Conservation (phyloP, 2,888 invertebrate genomes). For the Neuroscelio doddi region DNA sequence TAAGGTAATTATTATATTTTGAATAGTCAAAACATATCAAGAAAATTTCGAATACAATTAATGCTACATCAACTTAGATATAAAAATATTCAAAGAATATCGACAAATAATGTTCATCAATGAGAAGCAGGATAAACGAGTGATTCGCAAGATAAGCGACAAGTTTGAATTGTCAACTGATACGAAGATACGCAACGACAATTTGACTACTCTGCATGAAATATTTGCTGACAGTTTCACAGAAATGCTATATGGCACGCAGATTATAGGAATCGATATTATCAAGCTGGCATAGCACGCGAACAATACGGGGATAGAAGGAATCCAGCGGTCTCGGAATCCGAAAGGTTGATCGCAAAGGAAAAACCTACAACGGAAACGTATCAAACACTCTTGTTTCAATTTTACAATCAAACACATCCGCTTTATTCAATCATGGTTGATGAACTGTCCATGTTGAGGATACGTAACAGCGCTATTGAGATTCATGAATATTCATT, state of each 20-base stretch:
- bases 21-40: no score
- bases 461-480: not conserved
- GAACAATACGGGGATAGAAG: constrained; percentile 59
- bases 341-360: constrained; percentile 9
- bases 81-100: constrained; percentile 3
- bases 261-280: constrained; percentile 56
- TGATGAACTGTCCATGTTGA: not conserved
- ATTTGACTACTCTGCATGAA: constrained; percentile 43
- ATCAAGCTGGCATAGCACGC: constrained; percentile 58
- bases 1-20: no score
- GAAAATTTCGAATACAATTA: no score
- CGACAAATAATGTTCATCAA: constrained; percentile 12
- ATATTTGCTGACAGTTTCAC: constrained; percentile 57
- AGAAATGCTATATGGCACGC: constrained; percentile 56
- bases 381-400: not conserved
- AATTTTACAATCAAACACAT: not conserved
- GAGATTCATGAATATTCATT: constrained; percentile 6
- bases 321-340: constrained; percentile 21
- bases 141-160: constrained; percentile 32
- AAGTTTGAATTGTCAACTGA: constrained; percentile 23
- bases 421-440: not conserved
- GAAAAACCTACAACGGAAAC: constrained; percentile 12
- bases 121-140: constrained; percentile 23
- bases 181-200: constrained; percentile 30
- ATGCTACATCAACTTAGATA: no score